A percentile compares a stretch with the other conserved stretches of the same genome.
These are phyloP conservation scores for Gila robusta DNA, from an alignment of 2,797 vertebrate species.

Conservation along the genomic window DNA sequence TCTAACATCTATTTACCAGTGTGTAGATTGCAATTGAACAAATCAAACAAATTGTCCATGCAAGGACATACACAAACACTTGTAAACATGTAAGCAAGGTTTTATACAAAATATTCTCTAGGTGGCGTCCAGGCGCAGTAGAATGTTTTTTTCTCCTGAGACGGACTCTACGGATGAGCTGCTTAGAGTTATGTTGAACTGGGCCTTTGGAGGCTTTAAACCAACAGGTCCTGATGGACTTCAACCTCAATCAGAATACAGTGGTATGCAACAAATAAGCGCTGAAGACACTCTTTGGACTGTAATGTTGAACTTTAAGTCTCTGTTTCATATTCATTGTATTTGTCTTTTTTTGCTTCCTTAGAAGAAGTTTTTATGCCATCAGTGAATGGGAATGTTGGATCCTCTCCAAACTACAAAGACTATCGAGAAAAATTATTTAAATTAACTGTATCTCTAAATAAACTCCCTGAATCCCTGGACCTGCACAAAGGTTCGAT, in stretches of 20 bases:
- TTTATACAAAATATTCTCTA: constrained; percentile 26
- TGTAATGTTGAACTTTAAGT: background rate
- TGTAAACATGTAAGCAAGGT: background rate
- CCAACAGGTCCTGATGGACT: constrained; percentile 66
- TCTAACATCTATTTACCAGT: background rate
- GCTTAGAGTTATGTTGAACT: constrained; percentile 74
- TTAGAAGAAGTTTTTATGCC: background rate
- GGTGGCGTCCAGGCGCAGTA: constrained; percentile 63
- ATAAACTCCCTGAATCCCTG: constrained; percentile 50
- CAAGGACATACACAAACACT: background rate
- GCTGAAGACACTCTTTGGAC: background rate
- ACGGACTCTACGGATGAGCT: constrained; percentile 57
- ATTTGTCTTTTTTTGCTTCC: background rate
- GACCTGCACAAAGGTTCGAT: constrained; percentile 29
- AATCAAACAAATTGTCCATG: background rate
- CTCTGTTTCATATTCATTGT: background rate
- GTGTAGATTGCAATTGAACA: background rate
- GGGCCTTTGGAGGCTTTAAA: constrained; percentile 75
- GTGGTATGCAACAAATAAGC: constrained; percentile 11
- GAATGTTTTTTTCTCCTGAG: constrained; percentile 59
- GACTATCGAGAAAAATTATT: background rate
- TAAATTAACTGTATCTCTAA: constrained; percentile 48
- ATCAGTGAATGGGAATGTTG: background rate
- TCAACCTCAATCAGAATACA: constrained; percentile 15
- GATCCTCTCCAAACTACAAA: background rate